Conservation (phyloP, 2,888 invertebrate genomes). For the Tridacna crocea region DNA sequence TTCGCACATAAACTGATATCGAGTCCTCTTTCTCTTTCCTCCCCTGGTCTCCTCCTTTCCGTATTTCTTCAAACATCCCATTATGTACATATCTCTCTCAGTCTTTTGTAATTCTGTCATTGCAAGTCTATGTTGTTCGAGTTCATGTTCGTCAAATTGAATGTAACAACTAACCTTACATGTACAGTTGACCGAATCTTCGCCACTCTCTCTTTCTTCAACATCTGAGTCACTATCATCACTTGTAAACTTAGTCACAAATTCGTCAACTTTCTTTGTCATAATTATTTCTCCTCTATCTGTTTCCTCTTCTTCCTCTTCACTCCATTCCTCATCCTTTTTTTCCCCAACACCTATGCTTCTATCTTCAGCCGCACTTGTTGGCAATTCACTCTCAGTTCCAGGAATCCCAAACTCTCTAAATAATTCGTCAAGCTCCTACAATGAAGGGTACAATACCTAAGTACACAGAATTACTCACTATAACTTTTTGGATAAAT, state of each 20-base stretch:
- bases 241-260: too few species aligned
- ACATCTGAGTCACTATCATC: not conserved
- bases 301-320: not conserved
- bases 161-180: not conserved
- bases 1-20: not conserved
- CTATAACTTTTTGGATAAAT: too few species aligned
- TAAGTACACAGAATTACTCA: too few species aligned
- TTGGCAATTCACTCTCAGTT: too few species aligned
- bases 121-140: not conserved
- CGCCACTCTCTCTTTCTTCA: not conserved
- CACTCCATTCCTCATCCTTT: not conserved
- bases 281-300: not conserved
- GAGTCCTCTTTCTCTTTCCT: not conserved
- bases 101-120: not conserved
- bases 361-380: too few species aligned
- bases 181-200: not conserved
- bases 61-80: not conserved
- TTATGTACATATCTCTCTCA: slow-evolving; percentile 5
- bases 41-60: not conserved
- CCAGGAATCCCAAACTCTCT: too few species aligned
- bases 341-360: too few species aligned
- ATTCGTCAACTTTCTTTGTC: too few species aligned
- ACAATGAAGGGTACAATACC: too few species aligned
- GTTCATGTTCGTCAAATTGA: too few species aligned
- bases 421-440: too few species aligned